Evolutionary conservation across 2,113 vertebrate genomes (phyloP), one percentile per base, ranked within the genome.

Genomic region (Copsychus sechellarum): DNA sequence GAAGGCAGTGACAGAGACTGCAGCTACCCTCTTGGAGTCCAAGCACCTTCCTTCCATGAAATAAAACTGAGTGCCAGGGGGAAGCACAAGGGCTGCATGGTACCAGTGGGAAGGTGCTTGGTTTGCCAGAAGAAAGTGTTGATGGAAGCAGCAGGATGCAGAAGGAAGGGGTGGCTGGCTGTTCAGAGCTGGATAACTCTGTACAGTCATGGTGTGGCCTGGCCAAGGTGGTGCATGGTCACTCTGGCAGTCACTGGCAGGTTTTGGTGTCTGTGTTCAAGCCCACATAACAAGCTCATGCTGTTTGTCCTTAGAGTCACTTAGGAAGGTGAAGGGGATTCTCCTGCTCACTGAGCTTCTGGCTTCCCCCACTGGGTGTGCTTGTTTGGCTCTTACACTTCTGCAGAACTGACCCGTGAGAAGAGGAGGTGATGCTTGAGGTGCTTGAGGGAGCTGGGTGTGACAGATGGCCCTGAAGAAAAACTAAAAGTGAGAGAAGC

Each of bases 201-300:
- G 8, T 5, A 1, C 0, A 11, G 26, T 8, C 26, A 1, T 13
- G 47, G 15, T 2, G 7, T 36, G 67, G 14, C 15, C 14, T 22
- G 64, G 11, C 26, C 22, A 47, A 9, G 50, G 33, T 12, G 26
- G 10, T 22, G 24, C 29, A 12, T 2, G 25, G 19, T 22, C 60
- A 69, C 43, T 5, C 23, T 69, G 64, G 50, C 50, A 51, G 58
- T 57, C 40, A 6, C 25, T 69, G 64, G 28, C 51, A 53, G 54
- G 36, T 22, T 73, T 60, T 51, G 28, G 17, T 79, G 65, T 40
- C 74, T 43, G 11, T 33, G 48, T 43, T 81, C 43, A 69, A 33
- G 73, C 0, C 23, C 14, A 1, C 11, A 5, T 2, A n/a, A 58
- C 3, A 38, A 61, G 8, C 14, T 5, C 29, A 6, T 18, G 20